Evolutionary conservation across 2,113 vertebrate genomes (phyloP).

Genomic region (Ophiodon elongatus): DNA sequence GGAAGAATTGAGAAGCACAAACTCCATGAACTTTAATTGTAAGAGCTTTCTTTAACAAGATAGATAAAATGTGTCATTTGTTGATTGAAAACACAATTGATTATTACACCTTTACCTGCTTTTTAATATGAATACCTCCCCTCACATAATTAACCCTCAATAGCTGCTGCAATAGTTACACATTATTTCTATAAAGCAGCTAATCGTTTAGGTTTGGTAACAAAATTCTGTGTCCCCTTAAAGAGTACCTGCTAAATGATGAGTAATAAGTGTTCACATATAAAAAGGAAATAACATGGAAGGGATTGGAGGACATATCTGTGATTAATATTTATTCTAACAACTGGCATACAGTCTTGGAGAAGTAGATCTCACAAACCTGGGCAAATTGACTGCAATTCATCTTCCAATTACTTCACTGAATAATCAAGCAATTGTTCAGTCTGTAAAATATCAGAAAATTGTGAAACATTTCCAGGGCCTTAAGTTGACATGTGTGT

Average conservation of each 20-base stretch:
- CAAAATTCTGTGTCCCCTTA: not conserved
- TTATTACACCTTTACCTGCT: slow-evolving; percentile 22
- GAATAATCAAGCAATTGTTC: not conserved
- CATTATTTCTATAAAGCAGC: slow-evolving; percentile 3
- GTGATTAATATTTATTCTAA: not conserved
- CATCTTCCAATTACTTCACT: not conserved
- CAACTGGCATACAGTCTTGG: not conserved
- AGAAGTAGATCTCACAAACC: not conserved
- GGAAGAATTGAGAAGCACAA: slow-evolving; percentile 54
- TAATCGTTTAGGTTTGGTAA: not conserved
- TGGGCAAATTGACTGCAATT: not conserved
- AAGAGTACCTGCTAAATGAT: not conserved
- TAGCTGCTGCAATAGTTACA: slow-evolving; percentile 14
- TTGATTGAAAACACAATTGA: slow-evolving; percentile 35
- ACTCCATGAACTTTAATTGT: slow-evolving; percentile 70
- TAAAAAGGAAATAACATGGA: not conserved
- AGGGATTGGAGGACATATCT: not conserved
- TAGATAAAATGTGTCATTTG: slow-evolving; percentile 27
- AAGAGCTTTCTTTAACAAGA: slow-evolving; percentile 43
- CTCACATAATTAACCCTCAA: slow-evolving; percentile 9
- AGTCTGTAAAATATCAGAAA: not conserved
- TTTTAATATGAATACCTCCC: slow-evolving; percentile 37
- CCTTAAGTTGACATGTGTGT: not conserved
- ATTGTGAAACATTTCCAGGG: not conserved
- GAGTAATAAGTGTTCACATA: not conserved